Evolutionary conservation across 2,888 invertebrate genomes (phyloP).

Genomic region (Limnephilus marmoratus): DNA sequence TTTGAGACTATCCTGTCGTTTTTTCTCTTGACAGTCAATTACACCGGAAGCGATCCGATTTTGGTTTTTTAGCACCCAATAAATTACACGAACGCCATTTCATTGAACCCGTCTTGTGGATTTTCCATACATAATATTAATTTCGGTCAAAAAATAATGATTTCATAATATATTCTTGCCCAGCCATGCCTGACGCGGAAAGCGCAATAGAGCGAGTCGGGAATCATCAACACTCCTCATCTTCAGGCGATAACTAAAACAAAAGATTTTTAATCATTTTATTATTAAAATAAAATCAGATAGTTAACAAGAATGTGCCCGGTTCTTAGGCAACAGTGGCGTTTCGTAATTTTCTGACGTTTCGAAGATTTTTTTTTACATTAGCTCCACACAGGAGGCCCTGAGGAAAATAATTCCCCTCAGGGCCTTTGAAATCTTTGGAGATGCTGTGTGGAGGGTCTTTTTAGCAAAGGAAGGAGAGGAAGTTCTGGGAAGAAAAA

Average conservation of each 20-base stretch:
- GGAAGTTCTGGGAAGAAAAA: too few relatives aligned
- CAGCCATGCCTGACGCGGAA: background rate
- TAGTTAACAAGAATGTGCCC: background rate
- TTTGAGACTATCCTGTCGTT: background rate
- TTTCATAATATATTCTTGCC: slow-evolving; percentile 6
- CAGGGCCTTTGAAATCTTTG: too few relatives aligned
- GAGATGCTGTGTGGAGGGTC: too few relatives aligned
- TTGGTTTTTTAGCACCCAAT: background rate
- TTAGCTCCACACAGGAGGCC: too few relatives aligned
- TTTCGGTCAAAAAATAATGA: background rate
- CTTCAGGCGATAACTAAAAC: slow-evolving; percentile 2
- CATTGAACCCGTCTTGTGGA: slow-evolving; percentile 30
- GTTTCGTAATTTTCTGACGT: background rate
- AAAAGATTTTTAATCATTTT: slow-evolving; percentile 2
- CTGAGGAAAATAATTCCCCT: too few relatives aligned
- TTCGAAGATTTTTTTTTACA: background rate
- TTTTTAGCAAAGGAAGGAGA: too few relatives aligned
- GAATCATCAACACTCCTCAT: background rate
- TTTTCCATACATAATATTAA: slow-evolving; percentile 8
- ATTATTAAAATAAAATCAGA: slow-evolving; percentile 2
- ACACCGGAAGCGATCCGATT: slow-evolving; percentile 6
- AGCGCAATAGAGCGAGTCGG: background rate
- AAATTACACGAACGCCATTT: slow-evolving; percentile 16
- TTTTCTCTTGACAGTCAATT: background rate
- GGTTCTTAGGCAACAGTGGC: background rate